A percentile compares a stretch with the other conserved stretches of the same genome.
Conservation (phyloP, 2,797 vertebrate genomes). For the Phoebastria nigripes region DNA sequence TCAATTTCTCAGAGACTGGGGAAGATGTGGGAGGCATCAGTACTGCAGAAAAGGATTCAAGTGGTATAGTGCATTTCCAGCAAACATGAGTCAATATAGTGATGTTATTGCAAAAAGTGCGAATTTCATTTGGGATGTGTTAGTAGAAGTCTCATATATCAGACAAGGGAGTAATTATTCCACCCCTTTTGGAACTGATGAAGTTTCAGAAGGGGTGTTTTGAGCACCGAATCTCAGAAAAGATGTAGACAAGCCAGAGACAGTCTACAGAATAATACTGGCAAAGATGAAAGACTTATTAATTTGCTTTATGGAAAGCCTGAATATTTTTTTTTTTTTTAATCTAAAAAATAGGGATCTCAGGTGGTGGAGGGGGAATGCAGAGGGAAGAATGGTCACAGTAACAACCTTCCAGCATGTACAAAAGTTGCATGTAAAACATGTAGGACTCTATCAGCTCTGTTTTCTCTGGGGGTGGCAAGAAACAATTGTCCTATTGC, state of each 20-base stretch:
- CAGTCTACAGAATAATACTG: not conserved
- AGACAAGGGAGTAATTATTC: not conserved
- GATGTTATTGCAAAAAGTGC: not conserved
- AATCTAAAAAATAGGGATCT: not conserved
- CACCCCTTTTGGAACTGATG: not conserved
- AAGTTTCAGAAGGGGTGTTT: not conserved
- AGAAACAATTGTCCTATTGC: not conserved
- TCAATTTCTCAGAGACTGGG: not conserved
- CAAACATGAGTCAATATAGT: not conserved
- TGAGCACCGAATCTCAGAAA: not conserved
- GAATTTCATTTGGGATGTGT: not conserved
- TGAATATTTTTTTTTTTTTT: not conserved
- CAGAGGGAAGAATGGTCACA: not conserved
- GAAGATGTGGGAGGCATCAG: not conserved
- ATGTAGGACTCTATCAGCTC: not conserved
- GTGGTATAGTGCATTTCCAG: not conserved
- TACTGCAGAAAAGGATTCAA: not conserved
- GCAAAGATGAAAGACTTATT: not conserved
- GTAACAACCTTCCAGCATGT: not conserved
- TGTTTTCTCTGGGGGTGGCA: not conserved
- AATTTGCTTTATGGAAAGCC: not conserved
- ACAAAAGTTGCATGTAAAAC: not conserved
- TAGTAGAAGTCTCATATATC: not conserved
- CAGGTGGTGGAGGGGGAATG: not conserved
- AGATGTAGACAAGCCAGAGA: not conserved